Conservation (phyloP, 2,888 invertebrate species). For the Busseola fusca region DNA sequence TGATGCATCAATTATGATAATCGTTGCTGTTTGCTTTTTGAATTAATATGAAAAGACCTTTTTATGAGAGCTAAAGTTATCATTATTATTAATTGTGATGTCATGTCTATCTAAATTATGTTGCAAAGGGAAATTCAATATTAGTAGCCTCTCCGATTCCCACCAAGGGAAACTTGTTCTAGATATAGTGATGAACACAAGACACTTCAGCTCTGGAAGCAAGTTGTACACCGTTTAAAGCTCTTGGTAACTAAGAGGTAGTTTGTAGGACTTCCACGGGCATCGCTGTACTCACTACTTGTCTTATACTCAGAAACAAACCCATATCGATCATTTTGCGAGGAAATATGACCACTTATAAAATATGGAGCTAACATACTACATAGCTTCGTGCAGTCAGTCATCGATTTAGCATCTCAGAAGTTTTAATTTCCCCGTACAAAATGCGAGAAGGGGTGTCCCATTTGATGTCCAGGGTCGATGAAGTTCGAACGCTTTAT, state of each 20-base stretch:
- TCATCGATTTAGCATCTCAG: constrained; percentile 72
- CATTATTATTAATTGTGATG: not conserved
- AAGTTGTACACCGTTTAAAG: constrained; percentile 67
- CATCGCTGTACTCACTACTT: constrained; percentile 43
- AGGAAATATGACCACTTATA: not conserved
- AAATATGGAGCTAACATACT: constrained; percentile 3
- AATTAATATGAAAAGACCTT: constrained; percentile 23
- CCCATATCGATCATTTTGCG: constrained; percentile 14
- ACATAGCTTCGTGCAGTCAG: constrained; percentile 53
- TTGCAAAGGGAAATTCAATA: constrained; percentile 50
- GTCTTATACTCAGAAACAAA: constrained; percentile 30
- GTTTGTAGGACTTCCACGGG: constrained; percentile 73
- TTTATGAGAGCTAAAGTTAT: not conserved
- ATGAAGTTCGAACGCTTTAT: constrained; percentile 88
- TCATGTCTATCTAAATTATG: constrained; percentile 4
- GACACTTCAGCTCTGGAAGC: constrained; percentile 65
- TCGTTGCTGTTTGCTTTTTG: constrained; percentile 29
- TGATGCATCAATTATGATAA: constrained; percentile 35
- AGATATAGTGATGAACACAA: constrained; percentile 67
- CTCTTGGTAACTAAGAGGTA: constrained; percentile 67
- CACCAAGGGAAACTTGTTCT: constrained; percentile 63
- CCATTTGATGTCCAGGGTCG: constrained; percentile 87
- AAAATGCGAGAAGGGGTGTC: constrained; percentile 85
- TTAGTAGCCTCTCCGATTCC: constrained; percentile 47
- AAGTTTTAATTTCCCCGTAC: constrained; percentile 85